A percentile compares a stretch with the other conserved stretches of the same genome.
These are phyloP conservation scores for Nineta flava DNA, from an alignment of 2,888 invertebrate species.

Conservation along the genomic window DNA sequence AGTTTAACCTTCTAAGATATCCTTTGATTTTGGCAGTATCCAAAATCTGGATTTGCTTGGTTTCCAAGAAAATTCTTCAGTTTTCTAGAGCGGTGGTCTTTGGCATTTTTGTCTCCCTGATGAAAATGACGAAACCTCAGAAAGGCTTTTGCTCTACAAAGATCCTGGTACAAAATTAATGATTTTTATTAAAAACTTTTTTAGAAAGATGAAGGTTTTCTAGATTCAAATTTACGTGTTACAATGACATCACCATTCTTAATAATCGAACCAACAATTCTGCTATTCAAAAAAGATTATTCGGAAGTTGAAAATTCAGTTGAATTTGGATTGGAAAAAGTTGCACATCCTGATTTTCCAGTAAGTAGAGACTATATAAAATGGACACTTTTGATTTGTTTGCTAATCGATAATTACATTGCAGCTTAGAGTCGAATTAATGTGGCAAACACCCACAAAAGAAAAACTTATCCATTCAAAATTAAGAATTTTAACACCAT, in stretches of 20 bases:
- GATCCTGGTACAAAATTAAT: conserved; percentile 7
- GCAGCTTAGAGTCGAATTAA: neutral
- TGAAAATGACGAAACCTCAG: too few species aligned
- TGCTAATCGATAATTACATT: neutral
- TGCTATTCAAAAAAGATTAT: conserved; percentile 52
- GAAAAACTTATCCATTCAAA: neutral
- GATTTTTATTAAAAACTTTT: too few species aligned
- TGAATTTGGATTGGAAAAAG: conserved; percentile 42
- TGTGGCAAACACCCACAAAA: neutral
- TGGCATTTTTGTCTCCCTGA: too few species aligned
- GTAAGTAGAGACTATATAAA: neutral
- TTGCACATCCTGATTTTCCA: neutral
- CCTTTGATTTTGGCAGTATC: too few species aligned
- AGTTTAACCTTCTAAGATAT: too few species aligned
- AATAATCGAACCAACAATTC: conserved; percentile 44
- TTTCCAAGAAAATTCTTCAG: too few species aligned
- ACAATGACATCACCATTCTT: conserved; percentile 44
- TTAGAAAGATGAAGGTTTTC: conserved; percentile 44
- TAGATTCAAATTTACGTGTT: conserved; percentile 47
- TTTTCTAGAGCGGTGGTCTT: too few species aligned
- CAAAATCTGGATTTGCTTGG: too few species aligned
- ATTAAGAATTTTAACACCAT: conserved; percentile 5
- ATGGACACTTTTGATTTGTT: neutral
- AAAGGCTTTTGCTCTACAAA: conserved; percentile 3
- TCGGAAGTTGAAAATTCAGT: conserved; percentile 44